Conservation (phyloP, 1,140 invertebrate genomes). For the Drosophila athabasca region DNA sequence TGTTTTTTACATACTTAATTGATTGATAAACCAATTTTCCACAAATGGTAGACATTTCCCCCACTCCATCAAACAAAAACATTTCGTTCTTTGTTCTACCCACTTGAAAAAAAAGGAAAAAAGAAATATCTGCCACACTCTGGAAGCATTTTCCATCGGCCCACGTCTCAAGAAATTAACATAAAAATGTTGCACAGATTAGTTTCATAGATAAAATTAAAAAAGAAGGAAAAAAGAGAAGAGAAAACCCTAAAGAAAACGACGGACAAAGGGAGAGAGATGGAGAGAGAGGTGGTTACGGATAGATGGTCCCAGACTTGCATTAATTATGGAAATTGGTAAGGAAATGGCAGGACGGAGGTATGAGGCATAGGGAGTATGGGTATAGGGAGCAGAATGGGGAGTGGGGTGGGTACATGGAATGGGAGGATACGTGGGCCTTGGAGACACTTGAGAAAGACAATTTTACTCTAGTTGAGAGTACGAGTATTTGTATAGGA, state of each 20-base stretch:
- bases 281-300: constrained; percentile 9
- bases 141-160: constrained; percentile 36
- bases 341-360: constrained; percentile 10
- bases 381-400: neutral
- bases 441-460: constrained; percentile 29
- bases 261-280: too few species aligned
- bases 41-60: constrained; percentile 6
- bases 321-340: constrained; percentile 39
- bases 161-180: constrained; percentile 54
- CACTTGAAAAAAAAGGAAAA: constrained; percentile 30
- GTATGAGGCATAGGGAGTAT: neutral
- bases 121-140: constrained; percentile 29
- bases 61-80: neutral
- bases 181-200: constrained; percentile 70
- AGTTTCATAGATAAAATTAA: constrained; percentile 49
- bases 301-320: constrained; percentile 27
- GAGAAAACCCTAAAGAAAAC: neutral
- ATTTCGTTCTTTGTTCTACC: constrained; percentile 43
- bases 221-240: constrained; percentile 6
- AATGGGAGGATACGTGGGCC: constrained; percentile 36
- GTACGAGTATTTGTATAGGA: neutral
- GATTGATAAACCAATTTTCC: constrained; percentile 66
- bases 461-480: constrained; percentile 14
- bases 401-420: too few species aligned
- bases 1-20: constrained; percentile 44